Percentiles rank a stretch among this genome's conserved stretches.
These are phyloP conservation scores for Abscondita cerata DNA, from an alignment of 2,888 invertebrate genomes.

Conservation along the genomic window DNA sequence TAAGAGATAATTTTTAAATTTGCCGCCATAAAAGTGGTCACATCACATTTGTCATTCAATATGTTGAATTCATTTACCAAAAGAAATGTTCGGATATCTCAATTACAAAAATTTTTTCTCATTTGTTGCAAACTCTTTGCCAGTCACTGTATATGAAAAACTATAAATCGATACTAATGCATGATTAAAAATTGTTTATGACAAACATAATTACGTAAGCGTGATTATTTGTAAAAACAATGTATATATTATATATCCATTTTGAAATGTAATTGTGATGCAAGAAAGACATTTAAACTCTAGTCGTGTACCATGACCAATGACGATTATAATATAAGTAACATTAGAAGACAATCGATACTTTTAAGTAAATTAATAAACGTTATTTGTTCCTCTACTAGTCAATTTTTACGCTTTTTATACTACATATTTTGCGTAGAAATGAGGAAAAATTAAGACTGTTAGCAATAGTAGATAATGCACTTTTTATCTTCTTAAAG, in stretches of 20 bases:
- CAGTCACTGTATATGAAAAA: too few species aligned
- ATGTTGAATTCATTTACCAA: too few species aligned
- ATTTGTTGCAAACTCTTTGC: too few species aligned
- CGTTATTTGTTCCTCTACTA: conserved; percentile 54
- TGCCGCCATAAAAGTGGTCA: too few species aligned
- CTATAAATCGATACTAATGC: too few species aligned
- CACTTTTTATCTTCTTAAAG: conserved; percentile 21
- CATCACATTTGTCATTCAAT: too few species aligned
- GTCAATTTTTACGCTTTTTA: conserved; percentile 52
- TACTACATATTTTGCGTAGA: conserved; percentile 41
- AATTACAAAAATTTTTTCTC: too few species aligned
- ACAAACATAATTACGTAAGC: too few species aligned
- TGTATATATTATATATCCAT: not conserved
- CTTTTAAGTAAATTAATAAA: conserved; percentile 39
- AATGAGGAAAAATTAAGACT: conserved; percentile 47
- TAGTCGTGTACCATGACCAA: conserved; percentile 36
- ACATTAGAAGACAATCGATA: conserved; percentile 47
- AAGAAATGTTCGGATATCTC: too few species aligned
- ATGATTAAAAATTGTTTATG: too few species aligned
- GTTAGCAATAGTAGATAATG: conserved; percentile 42
- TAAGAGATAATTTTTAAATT: too few species aligned
- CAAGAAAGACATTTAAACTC: conserved; percentile 20
- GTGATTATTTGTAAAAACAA: not conserved
- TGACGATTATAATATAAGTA: conserved; percentile 32
- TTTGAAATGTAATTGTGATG: conserved; percentile 18